Conservation (phyloP, 2,888 invertebrate species). For the Serripes groenlandicus region DNA sequence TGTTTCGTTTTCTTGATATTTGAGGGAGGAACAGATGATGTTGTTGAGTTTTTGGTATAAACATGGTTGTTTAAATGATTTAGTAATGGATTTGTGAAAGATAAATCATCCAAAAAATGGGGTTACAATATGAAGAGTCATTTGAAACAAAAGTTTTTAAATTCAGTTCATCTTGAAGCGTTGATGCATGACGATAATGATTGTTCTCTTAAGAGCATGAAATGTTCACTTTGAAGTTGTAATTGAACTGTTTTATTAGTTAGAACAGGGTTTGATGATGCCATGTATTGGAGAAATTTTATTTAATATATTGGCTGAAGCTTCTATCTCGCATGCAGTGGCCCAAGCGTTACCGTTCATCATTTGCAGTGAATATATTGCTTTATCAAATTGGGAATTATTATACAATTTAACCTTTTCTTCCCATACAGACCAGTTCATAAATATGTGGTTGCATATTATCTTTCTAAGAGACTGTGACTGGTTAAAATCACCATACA, state of each 20-base stretch:
- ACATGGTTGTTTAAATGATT: background rate
- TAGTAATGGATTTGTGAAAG: too few relatives aligned
- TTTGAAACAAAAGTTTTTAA: background rate
- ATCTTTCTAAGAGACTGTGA: background rate
- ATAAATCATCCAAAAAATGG: too few relatives aligned
- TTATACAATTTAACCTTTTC: background rate
- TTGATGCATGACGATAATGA: too few relatives aligned
- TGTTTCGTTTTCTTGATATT: background rate
- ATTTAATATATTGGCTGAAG: background rate
- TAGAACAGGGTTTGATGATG: background rate
- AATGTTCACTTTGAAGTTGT: background rate
- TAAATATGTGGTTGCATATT: background rate
- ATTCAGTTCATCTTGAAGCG: too few relatives aligned
- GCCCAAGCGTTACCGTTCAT: background rate
- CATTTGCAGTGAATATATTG: background rate
- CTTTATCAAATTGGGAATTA: background rate
- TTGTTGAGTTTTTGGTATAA: background rate
- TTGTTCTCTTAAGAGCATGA: too few relatives aligned
- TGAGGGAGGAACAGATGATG: background rate
- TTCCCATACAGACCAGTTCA: background rate
- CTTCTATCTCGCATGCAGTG: slow-evolving; percentile 2
- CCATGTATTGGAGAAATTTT: background rate
- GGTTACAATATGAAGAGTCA: background rate
- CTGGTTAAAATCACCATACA: background rate
- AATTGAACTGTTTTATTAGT: background rate